Evolutionary conservation across 2,888 invertebrate species (phyloP).

Genomic region (Sclerodermus sp.): DNA sequence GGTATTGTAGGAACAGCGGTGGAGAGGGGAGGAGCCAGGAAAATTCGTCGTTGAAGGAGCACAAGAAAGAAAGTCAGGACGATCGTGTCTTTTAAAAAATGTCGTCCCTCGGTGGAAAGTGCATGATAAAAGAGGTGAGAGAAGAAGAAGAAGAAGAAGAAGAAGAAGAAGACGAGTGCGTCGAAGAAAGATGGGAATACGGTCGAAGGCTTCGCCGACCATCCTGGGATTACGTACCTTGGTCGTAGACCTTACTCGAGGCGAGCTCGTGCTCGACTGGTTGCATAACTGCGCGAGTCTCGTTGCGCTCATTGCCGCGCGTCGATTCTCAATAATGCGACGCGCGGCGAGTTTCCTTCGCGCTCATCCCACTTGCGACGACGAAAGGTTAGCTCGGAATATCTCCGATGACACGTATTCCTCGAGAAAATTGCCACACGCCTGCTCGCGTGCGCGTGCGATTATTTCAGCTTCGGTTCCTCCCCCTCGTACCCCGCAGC

Average conservation of each 20-base stretch:
- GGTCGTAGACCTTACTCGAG: conserved; percentile 45
- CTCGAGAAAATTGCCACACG: too few species aligned
- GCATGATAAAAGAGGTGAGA: too few species aligned
- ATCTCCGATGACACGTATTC: not conserved
- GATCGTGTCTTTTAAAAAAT: too few species aligned
- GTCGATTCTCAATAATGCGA: conserved; percentile 27
- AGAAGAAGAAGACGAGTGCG: not conserved
- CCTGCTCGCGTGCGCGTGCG: too few species aligned
- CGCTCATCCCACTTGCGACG: conserved; percentile 19
- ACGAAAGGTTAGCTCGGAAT: conserved; percentile 23
- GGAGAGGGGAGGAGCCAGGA: too few species aligned
- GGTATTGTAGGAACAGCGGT: too few species aligned
- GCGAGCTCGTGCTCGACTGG: conserved; percentile 19
- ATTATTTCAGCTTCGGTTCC: too few species aligned
- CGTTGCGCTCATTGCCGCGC: conserved; percentile 28
- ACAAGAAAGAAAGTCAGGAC: too few species aligned
- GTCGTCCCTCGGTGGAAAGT: too few species aligned
- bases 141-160: too few species aligned
- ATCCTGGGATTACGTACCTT: conserved; percentile 41
- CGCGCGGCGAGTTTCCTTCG: conserved; percentile 19
- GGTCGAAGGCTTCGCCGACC: conserved; percentile 30
- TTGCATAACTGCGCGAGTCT: conserved; percentile 29
- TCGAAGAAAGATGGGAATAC: conserved; percentile 15
- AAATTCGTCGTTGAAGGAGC: too few species aligned
- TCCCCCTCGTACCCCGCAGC: too few species aligned